phyloP scores from a whole-genome alignment of 2,113 vertebrate species.

The Lipotes vexillifer region DNA sequence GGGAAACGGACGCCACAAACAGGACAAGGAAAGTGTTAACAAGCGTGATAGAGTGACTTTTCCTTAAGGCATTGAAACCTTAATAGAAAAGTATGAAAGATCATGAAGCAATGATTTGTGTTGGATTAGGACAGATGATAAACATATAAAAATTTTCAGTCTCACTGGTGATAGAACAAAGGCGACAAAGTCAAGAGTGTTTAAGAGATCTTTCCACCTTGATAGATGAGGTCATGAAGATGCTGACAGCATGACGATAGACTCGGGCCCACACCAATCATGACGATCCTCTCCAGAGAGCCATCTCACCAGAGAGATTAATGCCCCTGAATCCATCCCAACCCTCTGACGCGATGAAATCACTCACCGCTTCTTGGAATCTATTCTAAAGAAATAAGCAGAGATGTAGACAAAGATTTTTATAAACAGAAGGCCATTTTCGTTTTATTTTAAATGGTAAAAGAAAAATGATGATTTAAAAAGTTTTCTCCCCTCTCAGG shows the following conservation, averaged over 20 bases:
- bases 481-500: constrained; percentile 32
- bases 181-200: neutral
- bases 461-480: constrained; percentile 58
- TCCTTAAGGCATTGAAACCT: neutral
- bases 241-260: accelerated
- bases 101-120: neutral
- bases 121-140: neutral
- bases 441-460: constrained; percentile 38
- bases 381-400: neutral
- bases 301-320: neutral
- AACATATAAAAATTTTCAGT: neutral
- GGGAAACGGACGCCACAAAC: neutral
- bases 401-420: constrained; percentile 32
- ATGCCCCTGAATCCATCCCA: neutral
- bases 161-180: neutral
- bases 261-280: accelerated
- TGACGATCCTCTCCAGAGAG: neutral
- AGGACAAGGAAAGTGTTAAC: too few relatives aligned
- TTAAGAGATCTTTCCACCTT: neutral
- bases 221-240: neutral
- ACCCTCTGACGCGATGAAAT: neutral
- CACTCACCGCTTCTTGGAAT: neutral
- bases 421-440: constrained; percentile 49
- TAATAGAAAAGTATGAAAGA: neutral
- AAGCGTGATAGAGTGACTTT: accelerated